Evolutionary conservation across 2,888 invertebrate species (phyloP).

Genomic region (Sipha maydis): DNA sequence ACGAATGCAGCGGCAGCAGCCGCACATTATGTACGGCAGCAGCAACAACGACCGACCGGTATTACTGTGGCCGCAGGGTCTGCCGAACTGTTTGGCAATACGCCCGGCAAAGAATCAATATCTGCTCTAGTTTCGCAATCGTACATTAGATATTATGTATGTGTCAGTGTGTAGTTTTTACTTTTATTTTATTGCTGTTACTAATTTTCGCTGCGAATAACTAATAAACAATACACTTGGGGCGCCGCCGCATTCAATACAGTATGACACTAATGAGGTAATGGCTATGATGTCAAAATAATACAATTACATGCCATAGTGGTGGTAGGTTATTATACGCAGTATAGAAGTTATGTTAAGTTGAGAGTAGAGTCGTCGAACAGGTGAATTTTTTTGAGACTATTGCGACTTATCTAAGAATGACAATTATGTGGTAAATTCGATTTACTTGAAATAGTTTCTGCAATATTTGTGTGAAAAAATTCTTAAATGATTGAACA

Average conservation of each 20-base stretch:
- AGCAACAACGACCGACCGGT: slow-evolving; percentile 16
- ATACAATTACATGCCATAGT: background rate
- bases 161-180: slow-evolving; percentile 25
- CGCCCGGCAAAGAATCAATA: slow-evolving; percentile 49
- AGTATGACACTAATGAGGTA: slow-evolving; percentile 1
- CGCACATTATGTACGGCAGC: background rate
- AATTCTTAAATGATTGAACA: background rate
- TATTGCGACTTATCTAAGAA: background rate
- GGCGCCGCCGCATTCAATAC: background rate
- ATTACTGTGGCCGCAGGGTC: slow-evolving; percentile 42
- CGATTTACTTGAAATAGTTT: background rate
- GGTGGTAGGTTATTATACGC: background rate
- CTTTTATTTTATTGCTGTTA: slow-evolving; percentile 38
- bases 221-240: background rate
- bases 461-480: background rate
- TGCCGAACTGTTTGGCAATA: slow-evolving; percentile 42
- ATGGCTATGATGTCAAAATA: background rate
- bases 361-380: background rate
- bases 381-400: background rate
- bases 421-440: background rate
- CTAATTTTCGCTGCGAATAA: slow-evolving; percentile 10
- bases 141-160: background rate
- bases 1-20: background rate
- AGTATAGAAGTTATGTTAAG: background rate
- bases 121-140: slow-evolving; percentile 59